These are phyloP conservation scores for Myotis yumanensis DNA, from an alignment of 2,113 vertebrate species.

Conservation along the genomic window DNA sequence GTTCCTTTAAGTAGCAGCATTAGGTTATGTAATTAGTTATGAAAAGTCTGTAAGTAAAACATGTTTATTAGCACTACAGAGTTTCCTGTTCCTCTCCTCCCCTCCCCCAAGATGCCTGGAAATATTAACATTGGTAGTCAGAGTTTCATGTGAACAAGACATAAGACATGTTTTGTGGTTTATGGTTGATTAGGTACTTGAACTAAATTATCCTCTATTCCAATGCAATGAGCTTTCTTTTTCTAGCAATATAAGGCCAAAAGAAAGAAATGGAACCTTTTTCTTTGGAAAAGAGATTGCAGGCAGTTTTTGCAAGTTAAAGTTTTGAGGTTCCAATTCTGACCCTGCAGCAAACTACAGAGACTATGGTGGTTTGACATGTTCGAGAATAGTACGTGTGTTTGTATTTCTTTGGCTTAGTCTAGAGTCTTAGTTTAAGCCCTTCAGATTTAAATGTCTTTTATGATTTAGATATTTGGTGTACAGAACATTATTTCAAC, in stretches of 20 bases:
- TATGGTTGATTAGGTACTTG: constrained; percentile 76
- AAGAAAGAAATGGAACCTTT: constrained; percentile 72
- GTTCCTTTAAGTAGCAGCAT: constrained; percentile 39
- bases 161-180: constrained; percentile 62
- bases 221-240: constrained; percentile 73
- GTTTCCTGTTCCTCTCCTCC: constrained; percentile 48
- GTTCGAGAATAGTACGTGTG: constrained; percentile 67
- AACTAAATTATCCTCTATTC: constrained; percentile 80
- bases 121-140: constrained; percentile 62
- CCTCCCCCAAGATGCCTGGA: not conserved
- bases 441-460: constrained; percentile 67
- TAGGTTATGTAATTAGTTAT: constrained; percentile 55
- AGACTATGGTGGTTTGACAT: constrained; percentile 61
- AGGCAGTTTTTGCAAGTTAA: constrained; percentile 67
- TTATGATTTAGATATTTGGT: constrained; percentile 75
- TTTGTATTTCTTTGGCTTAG: constrained; percentile 72
- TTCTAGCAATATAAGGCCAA: constrained; percentile 41
- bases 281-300: constrained; percentile 68
- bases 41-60: constrained; percentile 47
- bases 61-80: constrained; percentile 57
- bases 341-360: constrained; percentile 63
- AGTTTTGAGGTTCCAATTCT: constrained; percentile 61
- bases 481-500: constrained; percentile 26
- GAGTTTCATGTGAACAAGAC: constrained; percentile 79
- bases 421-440: constrained; percentile 77